These are phyloP conservation scores for Stegophylla sp. DNA, from an alignment of 2,888 invertebrate genomes.

Conservation along the genomic window DNA sequence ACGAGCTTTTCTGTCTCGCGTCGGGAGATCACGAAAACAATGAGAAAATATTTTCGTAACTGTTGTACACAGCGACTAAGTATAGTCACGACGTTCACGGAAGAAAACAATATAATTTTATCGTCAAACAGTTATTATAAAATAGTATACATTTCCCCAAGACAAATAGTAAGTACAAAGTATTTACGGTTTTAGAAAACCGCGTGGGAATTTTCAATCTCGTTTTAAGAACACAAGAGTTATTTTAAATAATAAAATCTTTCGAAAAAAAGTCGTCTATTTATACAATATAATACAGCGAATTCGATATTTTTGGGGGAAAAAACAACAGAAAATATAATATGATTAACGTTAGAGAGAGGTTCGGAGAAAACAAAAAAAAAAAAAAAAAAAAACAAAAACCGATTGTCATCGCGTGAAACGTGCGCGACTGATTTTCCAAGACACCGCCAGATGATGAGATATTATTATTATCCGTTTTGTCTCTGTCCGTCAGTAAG, in stretches of 20 bases:
- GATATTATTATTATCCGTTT: too few species aligned
- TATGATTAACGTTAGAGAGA: slow-evolving; percentile 10
- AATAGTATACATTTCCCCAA: background rate
- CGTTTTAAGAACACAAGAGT: background rate
- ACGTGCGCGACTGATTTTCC: background rate
- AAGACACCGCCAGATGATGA: too few species aligned
- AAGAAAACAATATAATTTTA: background rate
- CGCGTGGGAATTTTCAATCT: slow-evolving; percentile 34
- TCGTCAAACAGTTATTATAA: background rate
- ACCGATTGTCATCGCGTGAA: background rate
- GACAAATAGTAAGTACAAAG: background rate
- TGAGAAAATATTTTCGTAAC: background rate
- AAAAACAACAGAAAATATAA: background rate
- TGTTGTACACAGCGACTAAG: background rate
- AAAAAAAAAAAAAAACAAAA: too few species aligned
- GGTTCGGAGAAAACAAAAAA: background rate
- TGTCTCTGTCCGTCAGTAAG: too few species aligned
- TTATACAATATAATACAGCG: too few species aligned
- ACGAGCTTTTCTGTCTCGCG: too few species aligned
- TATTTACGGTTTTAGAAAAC: slow-evolving; percentile 15
- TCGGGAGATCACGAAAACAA: slow-evolving; percentile 9
- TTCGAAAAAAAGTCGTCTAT: background rate
- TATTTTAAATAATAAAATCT: background rate
- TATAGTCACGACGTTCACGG: background rate
- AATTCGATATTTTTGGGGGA: background rate